Evolutionary conservation across 2,113 vertebrate species (phyloP).

Genomic region (Mus musculus): GRCm39 chr6:73294501-73295000

Average conservation of each 20-base stretch:
- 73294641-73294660: neutral
- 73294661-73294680: neutral
- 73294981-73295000: neutral
- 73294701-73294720: neutral
- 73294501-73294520: neutral
- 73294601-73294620: neutral
- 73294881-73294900: neutral
- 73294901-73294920: neutral
- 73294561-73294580: neutral
- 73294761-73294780: neutral
- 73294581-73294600: neutral
- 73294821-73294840: neutral
- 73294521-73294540: neutral
- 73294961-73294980: neutral
- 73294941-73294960: neutral
- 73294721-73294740: neutral
- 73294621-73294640: neutral
- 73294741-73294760: neutral
- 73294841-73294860: neutral
- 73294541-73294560: no score
- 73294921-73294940: neutral
- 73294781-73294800: neutral
- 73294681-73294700: neutral
- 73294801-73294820: neutral
- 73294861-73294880: neutral